Base-by-base conservation (phyloP, 2,797 vertebrate genomes). In the Pseudochaenichthys georgianus region DNA sequence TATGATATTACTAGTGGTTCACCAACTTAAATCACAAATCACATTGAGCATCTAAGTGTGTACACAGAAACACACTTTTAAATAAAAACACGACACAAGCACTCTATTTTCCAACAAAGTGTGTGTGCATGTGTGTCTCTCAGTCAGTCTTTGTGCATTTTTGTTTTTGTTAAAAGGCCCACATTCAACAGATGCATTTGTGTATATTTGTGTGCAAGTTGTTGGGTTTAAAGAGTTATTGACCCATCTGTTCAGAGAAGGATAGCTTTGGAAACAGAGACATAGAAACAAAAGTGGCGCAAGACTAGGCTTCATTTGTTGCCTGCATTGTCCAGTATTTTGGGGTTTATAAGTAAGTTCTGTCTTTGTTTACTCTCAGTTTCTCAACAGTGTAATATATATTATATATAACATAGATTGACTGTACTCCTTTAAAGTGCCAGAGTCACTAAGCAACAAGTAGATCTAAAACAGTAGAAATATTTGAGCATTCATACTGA, bases 1-100 rank as follows among this genome's bases (percentile, higher is more conserved):
- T 73, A 70, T 64, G 70, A 65, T 19, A 68, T 43, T 55, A 52
- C 13, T 19, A 11, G 10, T 52, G 48, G n/a, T 43, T 69, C 34
- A 66, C 21, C 13, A 68, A 70, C 8, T 65, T 66, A 59, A 72
- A 61, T 61, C 5, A 65, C 15, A 57, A 72, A 61, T 61, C 5
- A 65, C 15, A 57, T 59, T 64, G 1, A 53, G 64, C 53, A 57
- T 23, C 6, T 46, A n/a, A 59, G 13, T 28, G 53, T 5, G 48
- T 5, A 62, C 43, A 63, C 4, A 68, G 4, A 52, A 12, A 63
- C 9, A 73, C 28, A 64, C 12, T 57, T 68, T 23, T 9, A 45
- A 63, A 28, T 28, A 28, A 28, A 43, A 51, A 53, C 48, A 45
- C 13, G 2, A 69, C 15, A 60, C 16, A 45, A 7, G 28, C 48